Percentiles rank a stretch among this genome's conserved stretches.
Evolutionary conservation across 37 sponge, comb jelly and placozoan genomes (phyloP).

Genomic region (Cliona cf. orientalis): DNA sequence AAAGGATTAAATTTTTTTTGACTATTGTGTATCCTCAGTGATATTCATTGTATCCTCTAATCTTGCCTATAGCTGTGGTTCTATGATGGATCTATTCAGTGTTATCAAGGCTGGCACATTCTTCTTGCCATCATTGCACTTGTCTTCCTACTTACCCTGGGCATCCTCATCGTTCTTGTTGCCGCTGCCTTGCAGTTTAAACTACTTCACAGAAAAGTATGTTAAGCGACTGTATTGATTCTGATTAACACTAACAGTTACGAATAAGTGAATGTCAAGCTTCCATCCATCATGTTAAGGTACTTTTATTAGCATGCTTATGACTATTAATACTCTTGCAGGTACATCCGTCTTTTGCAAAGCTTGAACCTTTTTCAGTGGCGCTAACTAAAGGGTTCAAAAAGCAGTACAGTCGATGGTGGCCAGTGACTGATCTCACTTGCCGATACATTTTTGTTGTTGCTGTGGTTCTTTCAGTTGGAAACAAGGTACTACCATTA

Average conservation of each 20-base stretch:
- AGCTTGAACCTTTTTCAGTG: not conserved
- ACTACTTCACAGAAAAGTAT: conserved; percentile 4
- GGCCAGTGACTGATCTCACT: conserved; percentile 20
- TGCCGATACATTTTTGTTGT: conserved; percentile 9
- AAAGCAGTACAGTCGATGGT: not conserved
- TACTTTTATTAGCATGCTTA: too few species aligned
- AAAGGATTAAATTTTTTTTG: too few species aligned
- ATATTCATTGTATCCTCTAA: too few species aligned
- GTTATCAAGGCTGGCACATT: conserved; percentile 21
- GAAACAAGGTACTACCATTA: too few species aligned
- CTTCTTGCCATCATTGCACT: conserved; percentile 12
- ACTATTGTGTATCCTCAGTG: too few species aligned
- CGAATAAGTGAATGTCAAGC: too few species aligned
- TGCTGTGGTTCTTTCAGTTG: not conserved
- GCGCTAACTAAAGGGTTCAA: conserved; percentile 4
- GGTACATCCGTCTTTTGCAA: not conserved
- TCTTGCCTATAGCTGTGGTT: conserved; percentile 49
- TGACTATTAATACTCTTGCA: not conserved
- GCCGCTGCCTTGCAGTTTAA: not conserved
- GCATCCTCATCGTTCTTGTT: conserved; percentile 6
- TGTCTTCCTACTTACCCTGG: not conserved
- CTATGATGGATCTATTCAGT: conserved; percentile 26
- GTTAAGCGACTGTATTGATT: too few species aligned
- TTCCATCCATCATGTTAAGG: too few species aligned
- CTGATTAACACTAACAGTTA: too few species aligned